These are phyloP conservation scores for Eristalis intricaria DNA, from an alignment of 2,888 invertebrate genomes.

Conservation along the genomic window DNA sequence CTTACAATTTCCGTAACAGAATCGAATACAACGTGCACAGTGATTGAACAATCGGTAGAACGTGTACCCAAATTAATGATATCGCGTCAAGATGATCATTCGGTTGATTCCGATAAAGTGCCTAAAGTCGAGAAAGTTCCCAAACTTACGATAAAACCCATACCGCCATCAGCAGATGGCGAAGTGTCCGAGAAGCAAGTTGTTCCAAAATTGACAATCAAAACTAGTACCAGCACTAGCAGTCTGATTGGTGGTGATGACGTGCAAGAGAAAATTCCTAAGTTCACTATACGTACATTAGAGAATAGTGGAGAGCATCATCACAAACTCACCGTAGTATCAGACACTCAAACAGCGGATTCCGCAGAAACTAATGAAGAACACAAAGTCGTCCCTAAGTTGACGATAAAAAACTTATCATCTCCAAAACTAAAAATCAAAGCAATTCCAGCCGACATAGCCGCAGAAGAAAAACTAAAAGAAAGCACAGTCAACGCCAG, in stretches of 20 bases:
- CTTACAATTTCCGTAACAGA: slow-evolving; percentile 82
- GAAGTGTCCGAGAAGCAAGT: slow-evolving; percentile 68
- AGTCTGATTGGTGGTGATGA: slow-evolving; percentile 34
- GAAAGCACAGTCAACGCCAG: slow-evolving; percentile 55
- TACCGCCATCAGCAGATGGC: slow-evolving; percentile 82
- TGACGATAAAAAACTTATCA: slow-evolving; percentile 80
- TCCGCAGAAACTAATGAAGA: slow-evolving; percentile 38
- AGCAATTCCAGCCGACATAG: slow-evolving; percentile 76
- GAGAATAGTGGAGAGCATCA: slow-evolving; percentile 74
- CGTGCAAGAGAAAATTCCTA: slow-evolving; percentile 75
- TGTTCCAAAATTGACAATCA: slow-evolving; percentile 78
- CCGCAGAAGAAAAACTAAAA: slow-evolving; percentile 73
- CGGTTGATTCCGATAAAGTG: slow-evolving; percentile 74
- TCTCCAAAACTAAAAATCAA: slow-evolving; percentile 82
- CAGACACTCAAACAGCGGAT: slow-evolving; percentile 47
- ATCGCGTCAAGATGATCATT: slow-evolving; percentile 78
- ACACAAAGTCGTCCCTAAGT: slow-evolving; percentile 78
- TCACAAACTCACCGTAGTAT: slow-evolving; percentile 70
- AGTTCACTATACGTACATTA: slow-evolving; percentile 76
- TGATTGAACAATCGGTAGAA: slow-evolving; percentile 73
- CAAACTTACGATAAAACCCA: slow-evolving; percentile 83
- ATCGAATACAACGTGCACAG: slow-evolving; percentile 59
- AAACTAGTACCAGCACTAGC: slow-evolving; percentile 69
- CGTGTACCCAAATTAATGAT: slow-evolving; percentile 78
- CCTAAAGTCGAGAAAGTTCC: slow-evolving; percentile 83